Conservation (phyloP, 2,113 vertebrate species). For the Gavialis gangeticus region DNA sequence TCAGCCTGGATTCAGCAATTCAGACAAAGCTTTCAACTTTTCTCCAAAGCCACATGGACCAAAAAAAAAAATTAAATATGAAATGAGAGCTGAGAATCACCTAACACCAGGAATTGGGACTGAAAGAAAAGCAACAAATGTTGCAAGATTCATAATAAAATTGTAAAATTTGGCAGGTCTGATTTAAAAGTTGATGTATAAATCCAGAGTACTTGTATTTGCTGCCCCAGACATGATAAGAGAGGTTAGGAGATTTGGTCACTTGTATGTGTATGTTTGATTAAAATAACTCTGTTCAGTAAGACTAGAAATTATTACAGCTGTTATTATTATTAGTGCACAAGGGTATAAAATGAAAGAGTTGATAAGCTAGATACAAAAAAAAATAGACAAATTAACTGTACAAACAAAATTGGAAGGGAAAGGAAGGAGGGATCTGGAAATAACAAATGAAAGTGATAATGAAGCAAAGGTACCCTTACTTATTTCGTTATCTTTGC, state of each 20-base stretch:
- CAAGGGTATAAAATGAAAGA: neutral
- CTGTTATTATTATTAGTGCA: neutral
- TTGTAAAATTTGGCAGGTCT: neutral
- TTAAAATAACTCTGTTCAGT: neutral
- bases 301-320: neutral
- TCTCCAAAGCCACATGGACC: neutral
- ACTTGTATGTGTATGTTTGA: neutral
- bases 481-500: neutral
- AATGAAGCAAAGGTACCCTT: neutral
- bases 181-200: neutral
- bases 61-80: neutral
- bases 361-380: neutral
- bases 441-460: neutral
- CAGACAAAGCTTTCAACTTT: fast-evolving
- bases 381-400: neutral
- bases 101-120: neutral
- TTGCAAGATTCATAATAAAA: neutral
- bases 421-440: neutral
- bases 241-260: neutral
- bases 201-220: neutral
- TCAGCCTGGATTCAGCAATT: neutral
- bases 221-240: neutral
- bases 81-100: neutral
- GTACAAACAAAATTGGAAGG: neutral
- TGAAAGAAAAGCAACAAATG: neutral